These are phyloP conservation scores for Pachyseris speciosa DNA, from an alignment of 64 coral and sea anemone genomes.

Conservation along the genomic window DNA sequence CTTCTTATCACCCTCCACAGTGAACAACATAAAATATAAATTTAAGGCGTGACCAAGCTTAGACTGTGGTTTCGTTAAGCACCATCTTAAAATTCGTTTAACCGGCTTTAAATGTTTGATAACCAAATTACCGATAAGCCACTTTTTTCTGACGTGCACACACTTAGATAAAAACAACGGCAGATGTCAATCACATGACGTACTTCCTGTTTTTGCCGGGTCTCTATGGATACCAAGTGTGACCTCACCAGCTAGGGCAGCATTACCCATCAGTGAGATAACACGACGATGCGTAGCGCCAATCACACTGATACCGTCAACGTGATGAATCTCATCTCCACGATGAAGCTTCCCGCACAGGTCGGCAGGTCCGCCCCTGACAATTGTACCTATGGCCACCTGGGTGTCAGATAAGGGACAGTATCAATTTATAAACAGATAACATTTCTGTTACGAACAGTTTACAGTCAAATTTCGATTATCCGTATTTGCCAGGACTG, in stretches of 20 bases:
- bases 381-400: slow-evolving; percentile 93
- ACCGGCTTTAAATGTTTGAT: too few species aligned
- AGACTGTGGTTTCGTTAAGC: too few species aligned
- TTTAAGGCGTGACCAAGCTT: too few species aligned
- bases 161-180: not conserved
- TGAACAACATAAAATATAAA: too few species aligned
- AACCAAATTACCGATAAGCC: too few species aligned
- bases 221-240: slow-evolving; percentile 75
- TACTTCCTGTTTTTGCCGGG: slow-evolving; percentile 76
- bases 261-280: slow-evolving; percentile 92
- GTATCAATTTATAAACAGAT: not conserved
- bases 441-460: not conserved
- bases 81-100: too few species aligned
- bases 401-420: not conserved
- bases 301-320: slow-evolving; percentile 85
- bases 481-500: too few species aligned
- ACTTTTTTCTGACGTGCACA: not conserved
- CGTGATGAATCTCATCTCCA: slow-evolving; percentile 85
- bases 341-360: slow-evolving; percentile 61
- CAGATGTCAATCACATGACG: slow-evolving; percentile 13
- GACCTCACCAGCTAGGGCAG: slow-evolving; percentile 66
- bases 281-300: slow-evolving; percentile 83
- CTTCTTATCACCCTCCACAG: too few species aligned
- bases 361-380: slow-evolving; percentile 85
- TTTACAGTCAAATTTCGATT: too few species aligned